phyloP scores from a whole-genome alignment of 2,113 vertebrate species.

The Scophthalmus maximus region DNA sequence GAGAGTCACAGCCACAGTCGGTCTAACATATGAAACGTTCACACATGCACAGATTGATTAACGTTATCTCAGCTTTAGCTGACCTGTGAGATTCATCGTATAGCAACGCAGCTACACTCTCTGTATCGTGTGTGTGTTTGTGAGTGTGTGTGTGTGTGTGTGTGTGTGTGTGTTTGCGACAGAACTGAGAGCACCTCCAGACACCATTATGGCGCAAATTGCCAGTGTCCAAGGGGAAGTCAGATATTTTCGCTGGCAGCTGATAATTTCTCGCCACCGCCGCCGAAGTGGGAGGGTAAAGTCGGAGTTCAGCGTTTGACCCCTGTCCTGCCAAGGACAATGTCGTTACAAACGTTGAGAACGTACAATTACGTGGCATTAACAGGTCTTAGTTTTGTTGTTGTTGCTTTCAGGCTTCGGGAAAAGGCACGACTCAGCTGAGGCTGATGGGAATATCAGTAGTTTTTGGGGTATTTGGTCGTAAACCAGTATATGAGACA shows the following conservation, averaged over 20 bases:
- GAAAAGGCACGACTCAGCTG: too few species aligned
- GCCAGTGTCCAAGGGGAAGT: conserved; percentile 31
- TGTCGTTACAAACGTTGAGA: neutral
- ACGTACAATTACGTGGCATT: neutral
- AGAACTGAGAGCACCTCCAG: conserved; percentile 32
- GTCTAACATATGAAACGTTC: neutral
- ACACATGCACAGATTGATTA: conserved; percentile 46
- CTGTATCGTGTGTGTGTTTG: conserved; percentile 3
- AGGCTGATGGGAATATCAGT: too few species aligned
- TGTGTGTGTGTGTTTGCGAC: neutral
- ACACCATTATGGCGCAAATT: conserved; percentile 36
- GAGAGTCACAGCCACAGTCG: neutral
- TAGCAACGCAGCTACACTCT: conserved; percentile 24
- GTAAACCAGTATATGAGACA: too few species aligned
- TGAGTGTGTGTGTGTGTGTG: neutral
- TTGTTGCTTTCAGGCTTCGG: neutral
- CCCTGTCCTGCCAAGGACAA: neutral
- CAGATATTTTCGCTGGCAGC: conserved; percentile 1
- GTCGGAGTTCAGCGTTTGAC: neutral
- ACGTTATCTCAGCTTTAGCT: conserved; percentile 34
- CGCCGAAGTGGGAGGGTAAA: neutral
- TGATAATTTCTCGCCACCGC: neutral
- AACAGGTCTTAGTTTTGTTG: neutral
- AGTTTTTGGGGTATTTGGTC: too few species aligned
- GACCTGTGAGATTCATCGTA: conserved; percentile 34